phyloP scores from a whole-genome alignment of 2,888 invertebrate species.

The Amblyjoppa proteus region DNA sequence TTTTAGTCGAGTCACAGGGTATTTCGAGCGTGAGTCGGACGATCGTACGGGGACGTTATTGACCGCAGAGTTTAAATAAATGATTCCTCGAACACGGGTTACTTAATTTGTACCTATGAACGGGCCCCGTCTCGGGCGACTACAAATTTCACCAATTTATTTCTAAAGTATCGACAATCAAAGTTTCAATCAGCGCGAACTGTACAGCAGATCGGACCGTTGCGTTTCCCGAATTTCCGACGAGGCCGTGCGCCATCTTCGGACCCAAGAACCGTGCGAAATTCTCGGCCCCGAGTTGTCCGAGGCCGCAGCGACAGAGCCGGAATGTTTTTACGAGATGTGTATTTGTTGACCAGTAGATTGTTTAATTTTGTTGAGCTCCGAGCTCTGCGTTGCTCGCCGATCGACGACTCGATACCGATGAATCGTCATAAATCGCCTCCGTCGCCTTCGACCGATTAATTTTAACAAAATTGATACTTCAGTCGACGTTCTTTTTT shows the following conservation, averaged over 20 bases:
- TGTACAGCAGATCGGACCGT: neutral
- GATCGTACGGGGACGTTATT: neutral
- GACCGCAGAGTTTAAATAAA: neutral
- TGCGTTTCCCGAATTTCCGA: constrained; percentile 41
- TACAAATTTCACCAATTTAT: constrained; percentile 27
- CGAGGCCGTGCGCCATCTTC: neutral
- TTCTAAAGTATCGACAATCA: constrained; percentile 65
- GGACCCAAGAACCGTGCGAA: neutral
- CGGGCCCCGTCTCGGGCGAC: constrained; percentile 1
- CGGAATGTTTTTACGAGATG: constrained; percentile 75
- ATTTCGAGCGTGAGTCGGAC: neutral
- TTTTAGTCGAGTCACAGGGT: constrained; percentile 34
- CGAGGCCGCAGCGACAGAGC: constrained; percentile 29
- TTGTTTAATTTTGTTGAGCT: constrained; percentile 82
- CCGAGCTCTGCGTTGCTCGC: constrained; percentile 57
- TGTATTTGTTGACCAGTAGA: constrained; percentile 81
- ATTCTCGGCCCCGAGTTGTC: constrained; percentile 37
- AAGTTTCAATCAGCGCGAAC: constrained; percentile 41
- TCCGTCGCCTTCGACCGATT: constrained; percentile 18
- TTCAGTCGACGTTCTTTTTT: constrained; percentile 22
- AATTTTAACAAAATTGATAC: constrained; percentile 27
- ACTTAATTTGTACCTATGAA: neutral
- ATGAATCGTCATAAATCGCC: constrained; percentile 31
- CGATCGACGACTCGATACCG: constrained; percentile 55
- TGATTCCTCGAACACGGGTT: neutral